A percentile compares a stretch with the other conserved stretches of the same genome.
Evolutionary conservation across 2,113 vertebrate genomes (phyloP).

Genomic region (Syngnathus typhle): DNA sequence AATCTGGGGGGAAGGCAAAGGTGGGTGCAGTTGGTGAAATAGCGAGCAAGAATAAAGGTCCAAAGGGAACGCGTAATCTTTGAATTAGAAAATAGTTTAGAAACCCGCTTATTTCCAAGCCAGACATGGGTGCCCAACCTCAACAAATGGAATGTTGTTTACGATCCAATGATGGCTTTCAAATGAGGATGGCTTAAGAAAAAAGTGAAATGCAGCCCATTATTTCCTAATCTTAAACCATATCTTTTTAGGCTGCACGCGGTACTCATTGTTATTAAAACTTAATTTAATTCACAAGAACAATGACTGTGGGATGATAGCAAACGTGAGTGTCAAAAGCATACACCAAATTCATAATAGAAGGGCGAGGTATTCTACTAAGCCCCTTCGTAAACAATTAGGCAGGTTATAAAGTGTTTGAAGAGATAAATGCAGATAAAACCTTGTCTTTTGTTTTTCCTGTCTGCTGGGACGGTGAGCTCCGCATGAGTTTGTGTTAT

Average conservation of each 20-base stretch:
- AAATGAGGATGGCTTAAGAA: slow-evolving; percentile 16
- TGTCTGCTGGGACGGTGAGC: slow-evolving; percentile 48
- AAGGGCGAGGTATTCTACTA: slow-evolving; percentile 58
- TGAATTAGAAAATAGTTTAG: slow-evolving; percentile 37
- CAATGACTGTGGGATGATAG: slow-evolving; percentile 41
- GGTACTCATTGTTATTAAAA: slow-evolving; percentile 63
- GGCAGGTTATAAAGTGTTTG: slow-evolving; percentile 69
- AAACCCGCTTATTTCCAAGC: slow-evolving; percentile 10
- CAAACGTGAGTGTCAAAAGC: slow-evolving; percentile 15
- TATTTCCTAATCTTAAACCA: slow-evolving; percentile 53
- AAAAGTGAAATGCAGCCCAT: slow-evolving; percentile 39
- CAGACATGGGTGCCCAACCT: slow-evolving; percentile 25
- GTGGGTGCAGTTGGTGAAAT: slow-evolving; percentile 44
- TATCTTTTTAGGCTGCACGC: slow-evolving; percentile 53
- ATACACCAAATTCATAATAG: slow-evolving; percentile 48
- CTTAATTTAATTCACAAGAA: slow-evolving; percentile 45
- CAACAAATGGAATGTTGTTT: slow-evolving; percentile 29
- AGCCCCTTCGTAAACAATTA: slow-evolving; percentile 72
- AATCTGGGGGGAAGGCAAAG: slow-evolving; percentile 26
- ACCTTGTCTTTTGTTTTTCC: slow-evolving; percentile 58
- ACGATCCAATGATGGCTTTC: slow-evolving; percentile 9
- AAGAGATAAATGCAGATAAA: slow-evolving; percentile 71
- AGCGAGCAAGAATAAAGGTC: slow-evolving; percentile 30
- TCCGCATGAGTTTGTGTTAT: slow-evolving; percentile 57
- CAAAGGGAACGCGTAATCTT: slow-evolving; percentile 40